These are phyloP conservation scores for Drosophila murphyi DNA, from an alignment of 1,140 invertebrate genomes.

Conservation along the genomic window DNA sequence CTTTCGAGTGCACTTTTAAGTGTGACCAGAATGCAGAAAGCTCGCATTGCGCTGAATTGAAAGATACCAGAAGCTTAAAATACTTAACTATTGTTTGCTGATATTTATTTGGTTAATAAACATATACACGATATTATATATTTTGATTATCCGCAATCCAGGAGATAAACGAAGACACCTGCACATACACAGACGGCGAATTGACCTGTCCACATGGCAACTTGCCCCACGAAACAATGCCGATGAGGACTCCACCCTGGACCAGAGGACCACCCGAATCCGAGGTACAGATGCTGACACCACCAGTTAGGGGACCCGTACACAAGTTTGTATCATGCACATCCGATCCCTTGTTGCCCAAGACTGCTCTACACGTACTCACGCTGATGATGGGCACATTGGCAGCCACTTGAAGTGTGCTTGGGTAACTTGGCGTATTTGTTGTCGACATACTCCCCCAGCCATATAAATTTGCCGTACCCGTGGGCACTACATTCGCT, in stretches of 20 bases:
- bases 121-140: slow-evolving; percentile 8
- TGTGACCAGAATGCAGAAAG: slow-evolving; percentile 24
- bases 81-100: slow-evolving; percentile 21
- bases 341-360: slow-evolving; percentile 76
- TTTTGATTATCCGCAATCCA: slow-evolving; percentile 86
- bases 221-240: slow-evolving; percentile 85
- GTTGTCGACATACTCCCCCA: slow-evolving; percentile 85
- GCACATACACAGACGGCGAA: slow-evolving; percentile 90
- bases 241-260: slow-evolving; percentile 73
- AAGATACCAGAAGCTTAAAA: slow-evolving; percentile 24
- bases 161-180: slow-evolving; percentile 87
- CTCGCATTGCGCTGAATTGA: background rate
- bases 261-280: slow-evolving; percentile 85
- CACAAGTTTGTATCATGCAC: slow-evolving; percentile 85
- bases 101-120: slow-evolving; percentile 22
- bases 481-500: slow-evolving; percentile 82
- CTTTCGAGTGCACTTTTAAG: slow-evolving; percentile 4
- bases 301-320: slow-evolving; percentile 85
- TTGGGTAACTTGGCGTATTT: slow-evolving; percentile 72
- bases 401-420: slow-evolving; percentile 79
- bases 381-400: slow-evolving; percentile 72
- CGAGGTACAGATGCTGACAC: slow-evolving; percentile 85
- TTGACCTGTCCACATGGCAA: slow-evolving; percentile 86
- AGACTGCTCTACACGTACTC: slow-evolving; percentile 62
- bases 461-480: slow-evolving; percentile 84